These are phyloP conservation scores for Empis stercorea DNA, from an alignment of 2,888 invertebrate genomes.

Conservation along the genomic window DNA sequence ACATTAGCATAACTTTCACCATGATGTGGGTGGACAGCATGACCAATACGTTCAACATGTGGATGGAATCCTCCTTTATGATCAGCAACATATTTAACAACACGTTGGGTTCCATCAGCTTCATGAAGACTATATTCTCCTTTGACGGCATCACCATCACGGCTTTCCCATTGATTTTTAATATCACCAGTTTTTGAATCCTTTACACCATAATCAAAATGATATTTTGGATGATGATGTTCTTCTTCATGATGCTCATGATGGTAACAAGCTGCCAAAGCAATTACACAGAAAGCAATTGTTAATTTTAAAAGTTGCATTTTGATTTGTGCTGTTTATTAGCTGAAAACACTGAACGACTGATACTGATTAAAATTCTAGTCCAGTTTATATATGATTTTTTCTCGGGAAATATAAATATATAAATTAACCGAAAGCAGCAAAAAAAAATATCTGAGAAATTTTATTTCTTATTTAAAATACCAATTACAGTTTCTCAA, in stretches of 20 bases:
- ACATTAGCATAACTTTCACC: too few relatives aligned
- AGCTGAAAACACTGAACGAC: too few relatives aligned
- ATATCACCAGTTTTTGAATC: conserved; percentile 39
- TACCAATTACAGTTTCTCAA: too few relatives aligned
- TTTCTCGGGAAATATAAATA: too few relatives aligned
- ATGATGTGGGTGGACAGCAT: conserved; percentile 26
- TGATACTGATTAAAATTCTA: too few relatives aligned
- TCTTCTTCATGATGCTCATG: conserved; percentile 11
- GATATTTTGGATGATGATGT: conserved; percentile 35
- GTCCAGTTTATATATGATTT: too few relatives aligned
- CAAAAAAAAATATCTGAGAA: too few relatives aligned
- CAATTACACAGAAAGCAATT: too few relatives aligned
- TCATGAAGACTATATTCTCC: conserved; percentile 38
- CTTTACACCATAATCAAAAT: conserved; percentile 39
- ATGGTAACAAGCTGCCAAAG: neutral
- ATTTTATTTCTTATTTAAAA: too few relatives aligned
- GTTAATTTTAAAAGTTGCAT: too few relatives aligned
- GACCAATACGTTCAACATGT: conserved; percentile 38
- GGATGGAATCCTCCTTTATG: conserved; percentile 40
- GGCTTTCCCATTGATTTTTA: conserved; percentile 39
- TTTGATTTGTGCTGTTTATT: too few relatives aligned
- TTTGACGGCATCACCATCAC: conserved; percentile 41
- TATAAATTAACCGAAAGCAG: too few relatives aligned
- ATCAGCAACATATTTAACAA: conserved; percentile 39
- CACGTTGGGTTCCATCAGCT: conserved; percentile 38